Evolutionary conservation across 1,140 invertebrate species (phyloP).

Genomic region (Pachypsylla venusta): DNA sequence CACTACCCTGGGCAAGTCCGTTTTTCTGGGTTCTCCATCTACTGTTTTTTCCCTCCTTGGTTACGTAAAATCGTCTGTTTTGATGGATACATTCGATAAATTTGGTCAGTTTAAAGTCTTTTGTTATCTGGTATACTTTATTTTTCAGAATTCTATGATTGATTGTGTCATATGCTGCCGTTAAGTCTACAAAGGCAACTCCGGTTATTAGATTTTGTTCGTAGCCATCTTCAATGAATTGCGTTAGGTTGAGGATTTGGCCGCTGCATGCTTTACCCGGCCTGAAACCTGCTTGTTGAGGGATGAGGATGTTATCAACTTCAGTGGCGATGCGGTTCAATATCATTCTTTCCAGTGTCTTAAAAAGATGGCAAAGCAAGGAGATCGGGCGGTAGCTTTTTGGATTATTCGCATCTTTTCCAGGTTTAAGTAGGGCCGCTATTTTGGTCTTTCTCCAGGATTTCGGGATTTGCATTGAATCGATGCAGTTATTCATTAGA

Average conservation of each 20-base stretch:
- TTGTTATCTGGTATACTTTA: neutral
- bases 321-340: slow-evolving; percentile 8
- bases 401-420: neutral
- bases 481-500: slow-evolving; percentile 1
- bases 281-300: slow-evolving; percentile 15
- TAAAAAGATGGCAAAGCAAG: slow-evolving; percentile 15
- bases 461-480: slow-evolving; percentile 8
- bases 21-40: neutral
- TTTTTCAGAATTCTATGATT: too few relatives aligned
- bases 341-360: slow-evolving; percentile 14
- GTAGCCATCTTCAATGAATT: slow-evolving; percentile 18
- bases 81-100: too few relatives aligned
- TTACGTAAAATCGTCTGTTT: neutral
- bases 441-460: slow-evolving; percentile 6
- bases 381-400: slow-evolving; percentile 11
- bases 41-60: neutral
- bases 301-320: slow-evolving; percentile 11
- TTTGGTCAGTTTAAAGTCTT: slow-evolving; percentile 6
- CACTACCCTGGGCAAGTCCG: too few relatives aligned
- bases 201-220: slow-evolving; percentile 5
- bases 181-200: too few relatives aligned
- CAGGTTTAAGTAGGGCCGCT: neutral
- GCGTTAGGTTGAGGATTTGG: slow-evolving; percentile 15
- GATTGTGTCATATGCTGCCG: too few relatives aligned
- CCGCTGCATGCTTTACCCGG: slow-evolving; percentile 11